phyloP scores from a whole-genome alignment of 2,113 vertebrate species.

The Chlorodrepanis virens region DNA sequence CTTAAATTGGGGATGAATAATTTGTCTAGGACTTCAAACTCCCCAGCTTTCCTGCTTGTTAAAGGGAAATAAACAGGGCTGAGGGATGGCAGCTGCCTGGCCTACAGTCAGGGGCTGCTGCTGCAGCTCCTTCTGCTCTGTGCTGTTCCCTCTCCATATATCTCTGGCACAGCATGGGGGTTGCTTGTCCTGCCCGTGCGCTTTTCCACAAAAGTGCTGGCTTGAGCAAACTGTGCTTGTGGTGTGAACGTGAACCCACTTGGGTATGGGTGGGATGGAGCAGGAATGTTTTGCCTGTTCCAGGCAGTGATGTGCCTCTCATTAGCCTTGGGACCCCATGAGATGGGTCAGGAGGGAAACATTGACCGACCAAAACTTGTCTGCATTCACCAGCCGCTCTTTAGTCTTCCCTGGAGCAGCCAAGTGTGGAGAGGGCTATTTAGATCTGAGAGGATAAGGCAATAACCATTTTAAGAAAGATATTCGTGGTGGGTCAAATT shows the following conservation, averaged over 20 bases:
- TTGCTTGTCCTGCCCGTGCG: accelerated
- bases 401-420: not conserved
- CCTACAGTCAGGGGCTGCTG: not conserved
- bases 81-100: not conserved
- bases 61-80: not conserved
- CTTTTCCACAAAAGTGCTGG: not conserved
- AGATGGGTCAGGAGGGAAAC: not conserved
- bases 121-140: not conserved
- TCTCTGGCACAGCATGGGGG: not conserved
- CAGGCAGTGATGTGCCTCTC: not conserved
- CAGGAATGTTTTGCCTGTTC: not conserved
- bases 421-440: slow-evolving; percentile 11
- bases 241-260: accelerated
- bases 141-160: not conserved
- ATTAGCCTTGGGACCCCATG: not conserved
- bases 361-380: not conserved
- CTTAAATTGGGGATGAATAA: slow-evolving; percentile 8
- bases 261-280: not conserved
- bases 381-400: not conserved
- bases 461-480: slow-evolving; percentile 39
- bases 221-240: not conserved
- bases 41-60: not conserved
- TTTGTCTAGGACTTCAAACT: not conserved
- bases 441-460: slow-evolving; percentile 14
- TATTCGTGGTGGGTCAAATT: slow-evolving; percentile 32